A percentile compares a stretch with the other conserved stretches of the same genome.
Evolutionary conservation across 2,113 vertebrate genomes (phyloP).

Genomic region (Nyctibius bracteatus): DNA sequence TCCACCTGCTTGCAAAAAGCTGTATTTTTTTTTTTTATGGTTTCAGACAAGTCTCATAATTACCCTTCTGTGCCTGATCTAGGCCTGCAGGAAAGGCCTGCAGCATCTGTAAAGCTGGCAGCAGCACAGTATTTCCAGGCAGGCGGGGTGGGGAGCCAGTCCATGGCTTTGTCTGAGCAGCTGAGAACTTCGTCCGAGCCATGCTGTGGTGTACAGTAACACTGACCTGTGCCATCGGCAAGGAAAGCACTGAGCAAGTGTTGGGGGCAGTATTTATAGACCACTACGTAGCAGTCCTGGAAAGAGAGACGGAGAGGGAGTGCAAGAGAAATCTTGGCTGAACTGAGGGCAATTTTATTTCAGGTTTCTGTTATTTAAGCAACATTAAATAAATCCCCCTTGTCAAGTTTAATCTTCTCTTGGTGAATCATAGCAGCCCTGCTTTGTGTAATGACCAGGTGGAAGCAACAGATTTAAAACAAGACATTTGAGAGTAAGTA

Average conservation of each 20-base stretch:
- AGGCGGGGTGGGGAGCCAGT: conserved; percentile 61
- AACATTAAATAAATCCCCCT: neutral
- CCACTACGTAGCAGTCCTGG: conserved; percentile 37
- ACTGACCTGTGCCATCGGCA: conserved; percentile 69
- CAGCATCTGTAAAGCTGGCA: conserved; percentile 76
- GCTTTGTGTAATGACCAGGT: conserved; percentile 17
- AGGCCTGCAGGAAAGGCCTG: conserved; percentile 48
- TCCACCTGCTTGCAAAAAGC: conserved; percentile 45
- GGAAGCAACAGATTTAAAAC: conserved; percentile 46
- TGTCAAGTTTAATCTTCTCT: conserved; percentile 46
- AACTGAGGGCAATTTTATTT: neutral
- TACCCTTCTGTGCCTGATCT: conserved; percentile 48
- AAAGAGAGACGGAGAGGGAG: conserved; percentile 23
- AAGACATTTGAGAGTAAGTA: conserved; percentile 57
- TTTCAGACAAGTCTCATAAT: conserved; percentile 22
- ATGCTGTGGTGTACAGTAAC: conserved; percentile 71
- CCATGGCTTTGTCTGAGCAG: conserved; percentile 77
- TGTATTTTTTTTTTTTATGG: neutral
- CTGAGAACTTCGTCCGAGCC: conserved; percentile 71
- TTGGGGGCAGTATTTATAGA: conserved; percentile 79
- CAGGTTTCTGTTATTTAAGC: conserved; percentile 31
- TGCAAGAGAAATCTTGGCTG: neutral
- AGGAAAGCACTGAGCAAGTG: conserved; percentile 68
- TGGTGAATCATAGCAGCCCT: conserved; percentile 11
- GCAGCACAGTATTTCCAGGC: conserved; percentile 73